phyloP scores from a whole-genome alignment of 2,888 invertebrate species.

The Ochropacha duplaris region DNA sequence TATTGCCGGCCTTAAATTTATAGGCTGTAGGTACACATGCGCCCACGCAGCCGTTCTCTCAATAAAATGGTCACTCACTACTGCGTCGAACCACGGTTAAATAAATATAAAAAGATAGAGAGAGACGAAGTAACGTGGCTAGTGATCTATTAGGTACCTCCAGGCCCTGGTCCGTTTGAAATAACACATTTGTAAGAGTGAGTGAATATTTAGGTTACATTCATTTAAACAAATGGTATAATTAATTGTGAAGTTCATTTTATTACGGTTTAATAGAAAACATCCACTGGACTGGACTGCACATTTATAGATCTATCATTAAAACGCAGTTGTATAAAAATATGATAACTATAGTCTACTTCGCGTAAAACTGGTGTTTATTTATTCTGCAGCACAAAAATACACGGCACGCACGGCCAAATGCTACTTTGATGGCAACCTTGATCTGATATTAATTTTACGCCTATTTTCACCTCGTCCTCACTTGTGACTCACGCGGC shows the following conservation, averaged over 20 bases:
- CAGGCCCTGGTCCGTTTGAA: background rate
- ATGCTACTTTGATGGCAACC: conserved; percentile 56
- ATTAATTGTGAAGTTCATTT: background rate
- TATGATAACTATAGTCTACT: conserved; percentile 4
- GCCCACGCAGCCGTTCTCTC: conserved; percentile 66
- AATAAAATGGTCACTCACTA: conserved; percentile 60
- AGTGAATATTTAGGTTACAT: background rate
- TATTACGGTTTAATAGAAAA: background rate
- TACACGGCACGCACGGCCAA: conserved; percentile 35
- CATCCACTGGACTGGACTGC: background rate
- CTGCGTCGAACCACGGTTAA: conserved; percentile 50
- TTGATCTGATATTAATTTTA: conserved; percentile 71
- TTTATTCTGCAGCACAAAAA: conserved; percentile 44
- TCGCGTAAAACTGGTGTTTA: conserved; percentile 31
- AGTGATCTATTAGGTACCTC: background rate
- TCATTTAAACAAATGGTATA: background rate
- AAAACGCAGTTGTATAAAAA: conserved; percentile 1
- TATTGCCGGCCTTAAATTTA: conserved; percentile 77
- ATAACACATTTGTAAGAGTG: background rate
- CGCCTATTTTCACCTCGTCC: conserved; percentile 64
- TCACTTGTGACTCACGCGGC: conserved; percentile 42
- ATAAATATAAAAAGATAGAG: conserved; percentile 52
- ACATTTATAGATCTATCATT: background rate
- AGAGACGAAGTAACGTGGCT: background rate
- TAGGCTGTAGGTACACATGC: conserved; percentile 64